Percentiles rank a stretch among this genome's conserved stretches.
These are phyloP conservation scores for Onychostoma macrolepis DNA, from an alignment of 2,113 vertebrate species.

Conservation along the genomic window DNA sequence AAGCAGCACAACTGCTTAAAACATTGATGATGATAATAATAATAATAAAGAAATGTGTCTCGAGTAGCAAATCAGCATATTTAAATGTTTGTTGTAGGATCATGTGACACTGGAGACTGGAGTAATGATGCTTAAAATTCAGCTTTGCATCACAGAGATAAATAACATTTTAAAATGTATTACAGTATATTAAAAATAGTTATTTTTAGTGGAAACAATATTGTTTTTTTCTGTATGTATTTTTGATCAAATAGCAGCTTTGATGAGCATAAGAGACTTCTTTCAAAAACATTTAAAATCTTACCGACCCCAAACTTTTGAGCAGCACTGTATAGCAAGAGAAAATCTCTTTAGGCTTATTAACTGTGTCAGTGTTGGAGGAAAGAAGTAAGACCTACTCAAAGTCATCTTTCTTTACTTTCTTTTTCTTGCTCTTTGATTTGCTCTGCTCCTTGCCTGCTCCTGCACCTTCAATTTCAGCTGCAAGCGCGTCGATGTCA, in stretches of 20 bases:
- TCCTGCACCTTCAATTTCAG: constrained; percentile 96
- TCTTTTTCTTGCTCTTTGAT: constrained; percentile 91
- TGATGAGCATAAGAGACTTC: neutral
- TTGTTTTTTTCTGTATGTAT: neutral
- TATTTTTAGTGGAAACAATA: neutral
- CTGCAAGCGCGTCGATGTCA: constrained; percentile 94
- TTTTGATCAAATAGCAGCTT: neutral
- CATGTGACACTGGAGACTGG: neutral
- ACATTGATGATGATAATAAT: neutral
- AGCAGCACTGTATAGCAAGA: neutral
- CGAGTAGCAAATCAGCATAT: neutral
- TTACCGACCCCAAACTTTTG: neutral
- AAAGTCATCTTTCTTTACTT: constrained; percentile 90
- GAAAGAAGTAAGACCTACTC: constrained; percentile 77
- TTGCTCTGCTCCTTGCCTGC: constrained; percentile 90
- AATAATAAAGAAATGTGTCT: neutral
- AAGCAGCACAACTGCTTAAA: neutral
- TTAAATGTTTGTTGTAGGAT: neutral
- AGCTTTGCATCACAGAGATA: neutral
- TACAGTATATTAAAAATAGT: neutral
- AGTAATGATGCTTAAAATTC: neutral
- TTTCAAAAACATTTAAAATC: too few relatives aligned
- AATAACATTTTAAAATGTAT: neutral
- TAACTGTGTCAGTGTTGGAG: neutral
- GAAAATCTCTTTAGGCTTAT: neutral